A percentile compares a stretch with the other conserved stretches of the same genome.
These are phyloP conservation scores for Antennarius striatus DNA, from an alignment of 2,113 vertebrate genomes.

Conservation along the genomic window DNA sequence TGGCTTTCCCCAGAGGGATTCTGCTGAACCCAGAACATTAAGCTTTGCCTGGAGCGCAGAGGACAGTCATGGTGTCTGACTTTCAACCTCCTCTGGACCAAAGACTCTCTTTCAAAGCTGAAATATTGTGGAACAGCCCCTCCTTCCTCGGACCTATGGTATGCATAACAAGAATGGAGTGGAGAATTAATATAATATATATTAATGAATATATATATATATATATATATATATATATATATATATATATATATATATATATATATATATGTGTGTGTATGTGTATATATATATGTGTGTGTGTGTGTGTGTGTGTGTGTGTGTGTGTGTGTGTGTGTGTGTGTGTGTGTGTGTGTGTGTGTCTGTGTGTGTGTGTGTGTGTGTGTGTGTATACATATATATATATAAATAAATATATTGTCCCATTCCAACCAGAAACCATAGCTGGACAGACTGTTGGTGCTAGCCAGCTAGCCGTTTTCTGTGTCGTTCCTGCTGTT, in stretches of 20 bases:
- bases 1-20: constrained; percentile 45
- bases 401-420: neutral
- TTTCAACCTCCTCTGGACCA: constrained; percentile 43
- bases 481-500: no score
- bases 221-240: no score
- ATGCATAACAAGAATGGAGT: constrained; percentile 59
- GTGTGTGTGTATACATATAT: constrained; percentile 13
- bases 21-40: constrained; percentile 58
- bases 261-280: no score
- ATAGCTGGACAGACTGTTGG: no score
- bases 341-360: no score
- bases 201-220: neutral
- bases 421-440: no score
- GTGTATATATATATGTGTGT: no score
- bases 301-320: no score
- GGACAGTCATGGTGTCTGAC: constrained; percentile 41
- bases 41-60: constrained; percentile 57
- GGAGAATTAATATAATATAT: constrained; percentile 40
- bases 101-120: constrained; percentile 35
- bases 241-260: no score
- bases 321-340: no score
- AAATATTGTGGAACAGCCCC: constrained; percentile 39
- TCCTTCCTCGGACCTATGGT: constrained; percentile 17
- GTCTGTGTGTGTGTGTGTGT: no score
- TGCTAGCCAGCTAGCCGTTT: no score